Conservation (phyloP, 2,888 invertebrate species). For the Chymomyza amoena region DNA sequence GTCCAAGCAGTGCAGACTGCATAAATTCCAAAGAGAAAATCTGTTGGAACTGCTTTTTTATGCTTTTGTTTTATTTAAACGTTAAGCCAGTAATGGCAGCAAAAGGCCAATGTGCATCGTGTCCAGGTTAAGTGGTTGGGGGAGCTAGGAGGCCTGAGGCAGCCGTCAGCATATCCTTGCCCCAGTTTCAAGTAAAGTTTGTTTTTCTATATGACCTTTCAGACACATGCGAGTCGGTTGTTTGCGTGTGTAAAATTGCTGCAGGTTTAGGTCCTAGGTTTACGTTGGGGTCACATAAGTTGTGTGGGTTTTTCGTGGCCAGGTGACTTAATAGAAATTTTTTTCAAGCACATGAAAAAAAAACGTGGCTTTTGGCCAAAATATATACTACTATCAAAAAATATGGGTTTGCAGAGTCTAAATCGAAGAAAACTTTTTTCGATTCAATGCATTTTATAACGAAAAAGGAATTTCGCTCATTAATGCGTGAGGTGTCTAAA, state of each 20-base stretch:
- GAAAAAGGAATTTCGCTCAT: too few relatives aligned
- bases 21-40: slow-evolving; percentile 8
- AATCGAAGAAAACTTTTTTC: too few relatives aligned
- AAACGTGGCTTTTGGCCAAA: too few relatives aligned
- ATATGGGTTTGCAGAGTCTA: too few relatives aligned
- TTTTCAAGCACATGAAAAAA: too few relatives aligned
- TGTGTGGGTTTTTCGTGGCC: neutral
- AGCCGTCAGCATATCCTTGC: slow-evolving; percentile 39
- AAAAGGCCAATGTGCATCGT: slow-evolving; percentile 12
- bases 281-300: neutral
- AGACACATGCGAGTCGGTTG: neutral
- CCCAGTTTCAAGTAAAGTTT: slow-evolving; percentile 31
- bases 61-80: slow-evolving; percentile 1
- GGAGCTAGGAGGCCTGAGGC: neutral
- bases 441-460: too few relatives aligned
- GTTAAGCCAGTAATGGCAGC: neutral
- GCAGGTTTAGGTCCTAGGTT: neutral
- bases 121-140: neutral
- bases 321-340: neutral
- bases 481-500: too few relatives aligned
- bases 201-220: slow-evolving; percentile 19
- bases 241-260: neutral
- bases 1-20: neutral
- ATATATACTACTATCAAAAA: too few relatives aligned
- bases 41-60: neutral